Conservation (phyloP, 2,797 vertebrate species). For the Carapus acus region DNA sequence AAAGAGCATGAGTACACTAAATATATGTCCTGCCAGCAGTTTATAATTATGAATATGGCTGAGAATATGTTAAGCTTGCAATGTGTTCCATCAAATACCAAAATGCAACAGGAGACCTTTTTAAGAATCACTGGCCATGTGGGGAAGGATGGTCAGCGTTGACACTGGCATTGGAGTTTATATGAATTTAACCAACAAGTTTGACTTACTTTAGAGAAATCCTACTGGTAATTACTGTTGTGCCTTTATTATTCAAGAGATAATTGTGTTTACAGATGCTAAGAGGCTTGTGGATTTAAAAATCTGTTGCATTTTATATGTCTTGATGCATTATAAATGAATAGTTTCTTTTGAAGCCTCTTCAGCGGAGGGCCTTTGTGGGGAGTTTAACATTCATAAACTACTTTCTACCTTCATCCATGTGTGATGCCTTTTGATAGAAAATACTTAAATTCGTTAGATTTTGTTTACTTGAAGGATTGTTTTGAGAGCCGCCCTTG, state of each 20-base stretch:
- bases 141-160: constrained; percentile 29
- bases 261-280: constrained; percentile 39
- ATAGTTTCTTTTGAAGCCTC: constrained; percentile 11
- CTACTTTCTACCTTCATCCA: constrained; percentile 25
- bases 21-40: no score
- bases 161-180: constrained; percentile 31
- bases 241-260: constrained; percentile 22
- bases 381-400: constrained; percentile 36
- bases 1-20: no score
- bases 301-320: constrained; percentile 30
- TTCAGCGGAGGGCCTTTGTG: constrained; percentile 14
- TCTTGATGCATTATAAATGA: constrained; percentile 31
- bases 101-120: neutral
- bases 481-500: constrained; percentile 40
- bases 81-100: no score
- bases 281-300: constrained; percentile 33
- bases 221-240: constrained; percentile 37
- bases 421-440: constrained; percentile 24
- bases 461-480: constrained; percentile 32
- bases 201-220: constrained; percentile 43
- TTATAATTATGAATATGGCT: no score
- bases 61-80: no score
- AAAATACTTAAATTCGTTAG: constrained; percentile 31
- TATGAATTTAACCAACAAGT: constrained; percentile 36
- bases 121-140: constrained; percentile 26